Evolutionary conservation across 2,888 invertebrate species (phyloP), one percentile per base, ranked within the genome.

Genomic region (Euproctis similis): DNA sequence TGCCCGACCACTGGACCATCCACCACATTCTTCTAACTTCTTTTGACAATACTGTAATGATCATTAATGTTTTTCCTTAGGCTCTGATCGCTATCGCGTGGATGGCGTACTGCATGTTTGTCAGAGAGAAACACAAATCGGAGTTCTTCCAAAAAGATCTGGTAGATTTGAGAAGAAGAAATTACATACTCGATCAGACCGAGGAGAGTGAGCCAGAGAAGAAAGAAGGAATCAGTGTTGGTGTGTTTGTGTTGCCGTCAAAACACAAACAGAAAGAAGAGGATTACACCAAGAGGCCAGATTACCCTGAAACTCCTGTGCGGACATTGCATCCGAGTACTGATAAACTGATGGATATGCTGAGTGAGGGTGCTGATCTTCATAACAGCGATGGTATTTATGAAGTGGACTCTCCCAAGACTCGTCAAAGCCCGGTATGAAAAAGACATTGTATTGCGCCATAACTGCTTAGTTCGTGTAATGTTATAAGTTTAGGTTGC

Each of bases 51-150:
- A n/a, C n/a, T n/a, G 14, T 16, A 11, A 8, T 12, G 8, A 17
- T 12, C 19, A 12, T 25, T 26, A 5, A 26, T 35, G 30, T 42
- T 49, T 14, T 32, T 31, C 10, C 7, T 6, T 74, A 82, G 82
- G 75, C 80, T 10, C 59, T 54, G 9, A 34, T 80, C 8, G 65
- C 80, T 17, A 31, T 78, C 12, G 50, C 51, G 18, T 82, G 77
- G 76, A 71, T 84, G 53, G 63, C 73, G 3, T 82, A 73, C 52
- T 81, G 78, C 46, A 75, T 84, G 80, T 84, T 84, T 44, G 53
- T 69, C 33, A 67, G 66, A 30, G 82, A 84, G 34, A 59, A 69
- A 12, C 77, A 75, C 41, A 80, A 72, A 35, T 67, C 75, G 0
- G 75, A 77, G 31, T 38, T 28, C 9, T 59, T 61, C 31, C 81